phyloP scores from a whole-genome alignment of 2,888 invertebrate genomes.

The Autographa pulchrina region DNA sequence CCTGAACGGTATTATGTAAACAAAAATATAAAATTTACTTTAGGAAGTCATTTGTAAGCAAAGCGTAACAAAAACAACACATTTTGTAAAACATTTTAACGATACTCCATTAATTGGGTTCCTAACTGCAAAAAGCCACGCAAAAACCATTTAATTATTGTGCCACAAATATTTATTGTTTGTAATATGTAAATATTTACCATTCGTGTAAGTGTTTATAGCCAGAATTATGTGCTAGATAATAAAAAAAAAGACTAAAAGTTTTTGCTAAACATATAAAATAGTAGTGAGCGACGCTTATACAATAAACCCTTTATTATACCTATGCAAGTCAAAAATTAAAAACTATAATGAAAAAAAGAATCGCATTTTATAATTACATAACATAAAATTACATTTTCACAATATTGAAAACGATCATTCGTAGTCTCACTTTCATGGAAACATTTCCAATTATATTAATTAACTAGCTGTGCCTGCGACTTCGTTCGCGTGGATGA shows the following conservation, averaged over 20 bases:
- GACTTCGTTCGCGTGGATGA: too few species aligned
- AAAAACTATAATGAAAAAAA: background rate
- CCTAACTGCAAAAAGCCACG: conserved; percentile 18
- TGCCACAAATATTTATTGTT: conserved; percentile 16
- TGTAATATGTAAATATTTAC: background rate
- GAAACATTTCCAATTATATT: background rate
- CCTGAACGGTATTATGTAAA: background rate
- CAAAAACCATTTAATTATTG: conserved; percentile 39
- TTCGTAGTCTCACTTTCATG: background rate
- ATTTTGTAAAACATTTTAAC: conserved; percentile 12
- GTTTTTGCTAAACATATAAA: too few species aligned
- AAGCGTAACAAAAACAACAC: conserved; percentile 36
- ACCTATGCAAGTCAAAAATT: too few species aligned
- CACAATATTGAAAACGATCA: background rate
- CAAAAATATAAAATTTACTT: conserved; percentile 6
- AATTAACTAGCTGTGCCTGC: too few species aligned
- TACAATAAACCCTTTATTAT: too few species aligned
- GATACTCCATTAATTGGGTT: conserved; percentile 33
- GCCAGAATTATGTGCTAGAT: background rate
- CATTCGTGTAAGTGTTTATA: background rate
- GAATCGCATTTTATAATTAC: background rate
- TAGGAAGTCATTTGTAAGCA: conserved; percentile 40
- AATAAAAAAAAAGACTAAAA: background rate
- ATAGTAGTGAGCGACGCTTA: too few species aligned
- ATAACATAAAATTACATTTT: too few species aligned